Evolutionary conservation across 1,140 invertebrate genomes (phyloP).

Genomic region (Saccostrea cuccullata): DNA sequence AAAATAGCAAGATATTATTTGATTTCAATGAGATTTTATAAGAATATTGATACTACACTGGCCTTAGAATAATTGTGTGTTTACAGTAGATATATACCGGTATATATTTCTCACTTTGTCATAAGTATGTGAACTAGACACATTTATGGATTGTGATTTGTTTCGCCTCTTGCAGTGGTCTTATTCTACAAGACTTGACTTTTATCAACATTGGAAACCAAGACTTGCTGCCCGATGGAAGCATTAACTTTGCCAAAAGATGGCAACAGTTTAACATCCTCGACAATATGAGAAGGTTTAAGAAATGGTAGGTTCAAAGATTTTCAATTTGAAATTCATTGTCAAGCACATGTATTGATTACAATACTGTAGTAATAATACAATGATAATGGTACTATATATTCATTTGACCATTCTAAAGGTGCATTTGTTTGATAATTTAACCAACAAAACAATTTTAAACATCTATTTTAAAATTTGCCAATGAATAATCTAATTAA

Average conservation of each 20-base stretch:
- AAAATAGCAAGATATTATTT: not conserved
- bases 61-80: too few relatives aligned
- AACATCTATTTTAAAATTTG: too few relatives aligned
- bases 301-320: slow-evolving; percentile 88
- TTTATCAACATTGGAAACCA: slow-evolving; percentile 99
- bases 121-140: too few relatives aligned
- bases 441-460: too few relatives aligned
- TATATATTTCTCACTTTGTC: too few relatives aligned
- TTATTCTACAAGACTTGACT: slow-evolving; percentile 98
- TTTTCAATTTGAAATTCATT: not conserved
- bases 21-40: not conserved
- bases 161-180: slow-evolving; percentile 86
- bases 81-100: too few relatives aligned
- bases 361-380: not conserved
- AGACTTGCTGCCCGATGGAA: slow-evolving; percentile 90
- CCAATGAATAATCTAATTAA: too few relatives aligned
- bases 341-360: too few relatives aligned
- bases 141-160: too few relatives aligned
- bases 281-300: slow-evolving; percentile 97
- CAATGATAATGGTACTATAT: not conserved
- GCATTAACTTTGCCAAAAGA: slow-evolving; percentile 95
- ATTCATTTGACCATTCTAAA: not conserved
- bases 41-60: too few relatives aligned
- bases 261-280: slow-evolving; percentile 99
- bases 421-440: too few relatives aligned